A percentile compares a stretch with the other conserved stretches of the same genome.
phyloP scores from a whole-genome alignment of 2,797 vertebrate species.

The Xerus rutilus region DNA sequence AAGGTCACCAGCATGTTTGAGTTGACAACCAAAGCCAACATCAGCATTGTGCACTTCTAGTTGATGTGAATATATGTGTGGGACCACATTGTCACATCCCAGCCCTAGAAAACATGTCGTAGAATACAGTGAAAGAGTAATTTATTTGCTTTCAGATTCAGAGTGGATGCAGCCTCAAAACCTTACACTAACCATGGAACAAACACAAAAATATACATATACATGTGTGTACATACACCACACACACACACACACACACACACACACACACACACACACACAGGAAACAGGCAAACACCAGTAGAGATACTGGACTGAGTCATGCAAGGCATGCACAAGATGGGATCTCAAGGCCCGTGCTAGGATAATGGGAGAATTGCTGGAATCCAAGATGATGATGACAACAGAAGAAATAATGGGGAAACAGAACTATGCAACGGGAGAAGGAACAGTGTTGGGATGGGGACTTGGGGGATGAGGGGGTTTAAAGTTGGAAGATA shows the following conservation, averaged over 20 bases:
- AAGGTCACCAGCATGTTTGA: conserved; percentile 91
- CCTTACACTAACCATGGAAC: conserved; percentile 88
- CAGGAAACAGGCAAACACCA: conserved; percentile 86
- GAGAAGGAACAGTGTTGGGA: conserved; percentile 62
- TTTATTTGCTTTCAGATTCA: conserved; percentile 87
- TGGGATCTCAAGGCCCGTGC: conserved; percentile 88
- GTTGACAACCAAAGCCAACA: conserved; percentile 90
- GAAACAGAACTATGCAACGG: not conserved
- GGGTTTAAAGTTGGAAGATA: conserved; percentile 77
- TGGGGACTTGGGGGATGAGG: conserved; percentile 66
- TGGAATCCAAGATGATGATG: conserved; percentile 49
- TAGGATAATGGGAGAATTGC: conserved; percentile 67
- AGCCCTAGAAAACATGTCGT: conserved; percentile 87
- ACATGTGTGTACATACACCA: not conserved
- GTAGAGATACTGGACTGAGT: conserved; percentile 86
- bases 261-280: conserved; percentile 80
- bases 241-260: not conserved
- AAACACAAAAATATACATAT: conserved; percentile 81
- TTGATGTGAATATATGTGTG: conserved; percentile 93
- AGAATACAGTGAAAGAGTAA: conserved; percentile 86
- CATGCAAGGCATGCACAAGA: conserved; percentile 93
- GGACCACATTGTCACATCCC: conserved; percentile 93
- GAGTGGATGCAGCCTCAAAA: conserved; percentile 88
- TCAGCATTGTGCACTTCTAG: conserved; percentile 91
- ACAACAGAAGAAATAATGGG: conserved; percentile 53